These are phyloP conservation scores for Ladona fulva DNA, from an alignment of 1,140 invertebrate genomes.

Conservation along the genomic window DNA sequence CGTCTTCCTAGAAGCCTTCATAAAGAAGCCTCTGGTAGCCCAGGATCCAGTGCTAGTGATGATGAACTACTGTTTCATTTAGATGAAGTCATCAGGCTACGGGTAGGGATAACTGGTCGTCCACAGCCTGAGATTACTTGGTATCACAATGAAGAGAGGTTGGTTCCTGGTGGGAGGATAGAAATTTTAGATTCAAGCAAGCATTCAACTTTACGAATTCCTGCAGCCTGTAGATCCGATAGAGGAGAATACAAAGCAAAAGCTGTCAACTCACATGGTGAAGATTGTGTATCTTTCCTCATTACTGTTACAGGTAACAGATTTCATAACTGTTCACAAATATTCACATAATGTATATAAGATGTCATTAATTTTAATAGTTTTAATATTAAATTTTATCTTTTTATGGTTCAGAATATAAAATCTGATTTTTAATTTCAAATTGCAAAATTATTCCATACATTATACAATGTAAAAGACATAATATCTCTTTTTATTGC, in stretches of 20 bases:
- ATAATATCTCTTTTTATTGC: too few species aligned
- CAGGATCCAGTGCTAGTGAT: conserved; percentile 46
- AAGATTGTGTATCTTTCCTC: conserved; percentile 67
- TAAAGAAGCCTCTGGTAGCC: not conserved
- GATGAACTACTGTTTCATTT: conserved; percentile 82
- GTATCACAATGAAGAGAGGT: conserved; percentile 71
- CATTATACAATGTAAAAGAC: too few species aligned
- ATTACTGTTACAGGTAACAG: conserved; percentile 70
- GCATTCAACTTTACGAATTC: conserved; percentile 61
- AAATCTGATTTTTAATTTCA: too few species aligned
- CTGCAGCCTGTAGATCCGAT: conserved; percentile 60
- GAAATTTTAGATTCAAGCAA: conserved; percentile 42
- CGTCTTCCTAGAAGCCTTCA: not conserved
- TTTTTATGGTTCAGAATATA: too few species aligned
- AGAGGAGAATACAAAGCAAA: conserved; percentile 78
- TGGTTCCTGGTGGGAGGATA: conserved; percentile 25
- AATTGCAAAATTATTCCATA: too few species aligned
- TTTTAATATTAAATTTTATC: too few species aligned
- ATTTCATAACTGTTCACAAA: too few species aligned
- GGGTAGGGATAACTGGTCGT: conserved; percentile 80
- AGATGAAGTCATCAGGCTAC: conserved; percentile 75
- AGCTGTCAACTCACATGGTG: conserved; percentile 70
- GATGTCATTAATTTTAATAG: too few species aligned
- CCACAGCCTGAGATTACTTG: conserved; percentile 75
- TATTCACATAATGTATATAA: too few species aligned